Evolutionary conservation across 2,888 invertebrate species (phyloP), one percentile per base, ranked within the genome.

Genomic region (Branchipolynoe longqiensis): DNA sequence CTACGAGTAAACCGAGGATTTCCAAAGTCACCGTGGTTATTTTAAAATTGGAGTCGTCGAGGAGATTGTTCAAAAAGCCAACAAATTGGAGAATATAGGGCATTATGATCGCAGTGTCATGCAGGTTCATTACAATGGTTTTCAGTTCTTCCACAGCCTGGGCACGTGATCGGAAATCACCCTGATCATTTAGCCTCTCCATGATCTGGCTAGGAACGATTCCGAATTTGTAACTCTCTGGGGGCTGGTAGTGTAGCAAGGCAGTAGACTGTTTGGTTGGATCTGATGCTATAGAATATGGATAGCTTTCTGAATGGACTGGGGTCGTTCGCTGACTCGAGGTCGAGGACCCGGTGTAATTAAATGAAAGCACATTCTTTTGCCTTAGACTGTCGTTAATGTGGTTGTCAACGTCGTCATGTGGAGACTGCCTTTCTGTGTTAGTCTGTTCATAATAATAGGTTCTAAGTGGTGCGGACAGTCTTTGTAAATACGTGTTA

Each of bases 21-120:
- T 95, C 95, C 73, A 95, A 91, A 6, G 94, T 93, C 25, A 93
- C 92, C 78, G 94, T 94, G 33, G 94, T 94, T 28, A 95, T 94
- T 89, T 94, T 94, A 88, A 95, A 95, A 90, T 95, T 95, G 86
- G 95, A 95, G 92, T 96, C 96, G 86, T 96, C 95, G 54, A 96
- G 94, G 31, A 95, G 91, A 82, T 93, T 92, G 62, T 94, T 94
- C 33, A 96, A 93, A 40, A 96, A 95, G 89, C 95, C 95, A 85
- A 96, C 94, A 87, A 96, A 95, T 40, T 95, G 94, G 88, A 95
- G 95, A 90, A 96, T 94, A 91, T 95, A 95, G 1, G 96, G 95
- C 90, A 95, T 95, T 81, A 96, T 94, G 74, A 94, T 89, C 22
- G 87, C 87, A 56, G 90, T 87, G 56, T 90, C 89, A 82, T 90